Percentiles rank a stretch among this genome's conserved stretches.
Evolutionary conservation across 2,888 invertebrate genomes (phyloP).

Genomic region (Steromphala cineraria): DNA sequence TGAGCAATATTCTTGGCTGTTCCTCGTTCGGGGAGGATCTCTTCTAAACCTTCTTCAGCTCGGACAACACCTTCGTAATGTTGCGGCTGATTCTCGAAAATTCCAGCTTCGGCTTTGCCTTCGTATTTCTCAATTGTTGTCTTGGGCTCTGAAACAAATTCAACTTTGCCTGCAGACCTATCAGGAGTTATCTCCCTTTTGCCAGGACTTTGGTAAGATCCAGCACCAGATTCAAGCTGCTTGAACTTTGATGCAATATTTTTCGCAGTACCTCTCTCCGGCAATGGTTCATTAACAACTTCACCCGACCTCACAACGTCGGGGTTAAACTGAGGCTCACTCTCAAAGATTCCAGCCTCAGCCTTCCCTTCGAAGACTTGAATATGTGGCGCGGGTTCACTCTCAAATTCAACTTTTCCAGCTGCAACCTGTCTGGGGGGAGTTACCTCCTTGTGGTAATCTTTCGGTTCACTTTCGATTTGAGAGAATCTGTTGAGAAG

Average conservation of each 20-base stretch:
- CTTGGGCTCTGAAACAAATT: conserved; percentile 57
- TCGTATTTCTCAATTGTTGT: conserved; percentile 46
- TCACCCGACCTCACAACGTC: conserved; percentile 56
- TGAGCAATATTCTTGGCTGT: conserved; percentile 85
- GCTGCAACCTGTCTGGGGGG: conserved; percentile 44
- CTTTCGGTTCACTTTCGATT: conserved; percentile 78
- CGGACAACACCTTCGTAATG: conserved; percentile 54
- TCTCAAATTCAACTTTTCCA: conserved; percentile 58
- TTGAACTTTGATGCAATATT: conserved; percentile 90
- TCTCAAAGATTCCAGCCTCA: conserved; percentile 65
- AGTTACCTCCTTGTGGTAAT: conserved; percentile 44
- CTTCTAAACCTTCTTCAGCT: conserved; percentile 46
- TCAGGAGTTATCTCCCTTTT: conserved; percentile 52
- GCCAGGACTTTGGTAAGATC: conserved; percentile 25
- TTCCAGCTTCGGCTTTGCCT: conserved; percentile 57
- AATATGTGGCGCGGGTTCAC: conserved; percentile 46
- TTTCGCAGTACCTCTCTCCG: conserved; percentile 85
- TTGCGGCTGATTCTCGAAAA: conserved; percentile 62
- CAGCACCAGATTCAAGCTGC: conserved; percentile 80
- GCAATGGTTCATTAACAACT: conserved; percentile 58
- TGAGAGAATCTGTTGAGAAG: conserved; percentile 91
- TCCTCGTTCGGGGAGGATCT: conserved; percentile 78
- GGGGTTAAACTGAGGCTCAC: conserved; percentile 51
- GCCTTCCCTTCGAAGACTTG: conserved; percentile 53
- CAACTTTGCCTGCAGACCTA: conserved; percentile 38